phyloP scores from a whole-genome alignment of 1,140 invertebrate species.

The Leptoteleia sp. region DNA sequence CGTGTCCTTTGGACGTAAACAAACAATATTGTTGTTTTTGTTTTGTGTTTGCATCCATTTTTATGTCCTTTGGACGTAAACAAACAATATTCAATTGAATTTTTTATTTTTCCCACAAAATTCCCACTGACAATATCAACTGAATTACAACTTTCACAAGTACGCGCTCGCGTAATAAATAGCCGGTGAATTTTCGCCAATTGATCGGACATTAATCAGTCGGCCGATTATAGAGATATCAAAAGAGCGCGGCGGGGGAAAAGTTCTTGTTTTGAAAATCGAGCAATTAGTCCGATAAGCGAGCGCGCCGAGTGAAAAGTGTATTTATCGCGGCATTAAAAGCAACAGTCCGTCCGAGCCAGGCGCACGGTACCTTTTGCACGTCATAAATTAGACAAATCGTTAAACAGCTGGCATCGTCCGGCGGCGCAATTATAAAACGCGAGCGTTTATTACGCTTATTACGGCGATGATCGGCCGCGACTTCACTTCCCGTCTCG shows the following conservation, averaged over 20 bases:
- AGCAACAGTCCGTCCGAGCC: neutral
- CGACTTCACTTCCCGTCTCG: conserved; percentile 48
- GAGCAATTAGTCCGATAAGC: conserved; percentile 29
- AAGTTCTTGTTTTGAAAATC: conserved; percentile 31
- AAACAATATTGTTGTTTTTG: too few relatives aligned
- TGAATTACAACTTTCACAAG: too few relatives aligned
- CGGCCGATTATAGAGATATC: conserved; percentile 38
- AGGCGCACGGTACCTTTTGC: conserved; percentile 13
- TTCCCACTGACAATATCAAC: too few relatives aligned
- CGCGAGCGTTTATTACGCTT: conserved; percentile 42
- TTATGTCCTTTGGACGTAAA: too few relatives aligned
- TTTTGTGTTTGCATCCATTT: too few relatives aligned
- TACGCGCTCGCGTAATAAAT: too few relatives aligned
- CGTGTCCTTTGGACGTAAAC: too few relatives aligned
- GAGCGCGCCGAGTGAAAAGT: too few relatives aligned
- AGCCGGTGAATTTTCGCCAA: too few relatives aligned
- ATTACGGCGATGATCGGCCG: conserved; percentile 19
- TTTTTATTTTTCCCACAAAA: too few relatives aligned
- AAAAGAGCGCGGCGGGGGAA: conserved; percentile 21
- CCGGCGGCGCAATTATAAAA: conserved; percentile 23
- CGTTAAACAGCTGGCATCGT: conserved; percentile 26
- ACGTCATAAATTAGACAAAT: conserved; percentile 49
- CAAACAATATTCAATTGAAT: too few relatives aligned
- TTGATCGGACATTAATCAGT: too few relatives aligned
- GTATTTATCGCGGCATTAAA: conserved; percentile 33